A percentile compares a stretch with the other conserved stretches of the same genome.
These are phyloP conservation scores for Morus bassanus DNA, from an alignment of 2,797 vertebrate species.

Conservation along the genomic window DNA sequence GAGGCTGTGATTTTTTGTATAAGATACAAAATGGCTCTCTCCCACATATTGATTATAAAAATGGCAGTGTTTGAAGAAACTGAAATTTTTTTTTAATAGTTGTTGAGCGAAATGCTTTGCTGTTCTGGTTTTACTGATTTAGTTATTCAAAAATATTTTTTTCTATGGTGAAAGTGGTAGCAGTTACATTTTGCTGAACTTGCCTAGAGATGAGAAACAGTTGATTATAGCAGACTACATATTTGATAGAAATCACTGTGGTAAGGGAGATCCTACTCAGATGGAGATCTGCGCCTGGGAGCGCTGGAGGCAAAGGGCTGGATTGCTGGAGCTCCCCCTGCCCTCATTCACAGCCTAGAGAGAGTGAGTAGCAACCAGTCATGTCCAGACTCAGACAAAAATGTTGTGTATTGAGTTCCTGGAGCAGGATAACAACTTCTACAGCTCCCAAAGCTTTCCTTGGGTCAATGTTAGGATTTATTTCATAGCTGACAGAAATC, in stretches of 20 bases:
- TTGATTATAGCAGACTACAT: not conserved
- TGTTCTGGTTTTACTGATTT: not conserved
- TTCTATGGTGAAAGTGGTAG: not conserved
- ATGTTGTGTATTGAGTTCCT: not conserved
- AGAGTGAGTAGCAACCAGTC: not conserved
- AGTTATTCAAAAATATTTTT: not conserved
- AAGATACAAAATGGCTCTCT: not conserved
- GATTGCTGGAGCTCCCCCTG: not conserved
- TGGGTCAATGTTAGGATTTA: not conserved
- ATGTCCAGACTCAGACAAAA: not conserved
- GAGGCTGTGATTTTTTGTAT: not conserved
- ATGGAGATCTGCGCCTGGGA: not conserved
- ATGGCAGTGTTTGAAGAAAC: not conserved
- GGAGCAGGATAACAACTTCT: not conserved
- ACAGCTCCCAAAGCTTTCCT: not conserved
- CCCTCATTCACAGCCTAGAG: not conserved
- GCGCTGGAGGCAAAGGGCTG: not conserved
- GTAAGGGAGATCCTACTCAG: not conserved
- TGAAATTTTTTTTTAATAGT: not conserved
- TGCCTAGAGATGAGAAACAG: not conserved
- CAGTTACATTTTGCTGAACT: not conserved
- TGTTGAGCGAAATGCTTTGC: not conserved
- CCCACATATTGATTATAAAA: not conserved
- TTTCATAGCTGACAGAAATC: not conserved
- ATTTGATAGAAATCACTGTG: not conserved